These are phyloP conservation scores for Andrena fulva DNA, from an alignment of 2,888 invertebrate species.

Conservation along the genomic window DNA sequence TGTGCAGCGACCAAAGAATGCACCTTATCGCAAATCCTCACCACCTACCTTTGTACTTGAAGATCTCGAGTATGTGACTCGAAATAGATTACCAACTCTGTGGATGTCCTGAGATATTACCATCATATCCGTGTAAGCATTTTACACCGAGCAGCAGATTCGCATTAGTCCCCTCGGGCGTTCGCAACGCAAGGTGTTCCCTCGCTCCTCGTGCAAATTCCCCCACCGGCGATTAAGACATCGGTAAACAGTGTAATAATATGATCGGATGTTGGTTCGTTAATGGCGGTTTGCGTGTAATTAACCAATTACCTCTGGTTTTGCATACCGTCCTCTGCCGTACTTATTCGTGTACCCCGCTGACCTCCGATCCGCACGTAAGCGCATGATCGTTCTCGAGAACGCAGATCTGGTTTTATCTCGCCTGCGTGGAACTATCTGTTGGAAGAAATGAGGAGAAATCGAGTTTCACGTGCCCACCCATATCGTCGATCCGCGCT, in stretches of 20 bases:
- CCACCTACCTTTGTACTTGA: too few relatives aligned
- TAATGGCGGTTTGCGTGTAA: constrained; percentile 34
- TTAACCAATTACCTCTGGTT: constrained; percentile 47
- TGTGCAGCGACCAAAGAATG: too few relatives aligned
- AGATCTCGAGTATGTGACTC: not conserved
- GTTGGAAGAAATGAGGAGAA: not conserved
- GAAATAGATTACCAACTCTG: too few relatives aligned
- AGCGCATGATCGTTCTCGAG: not conserved
- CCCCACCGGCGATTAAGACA: constrained; percentile 16
- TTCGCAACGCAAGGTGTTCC: constrained; percentile 18
- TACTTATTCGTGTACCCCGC: not conserved
- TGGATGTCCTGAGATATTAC: too few relatives aligned
- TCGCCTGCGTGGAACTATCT: too few relatives aligned
- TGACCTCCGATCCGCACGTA: constrained; percentile 11
- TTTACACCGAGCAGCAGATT: not conserved
- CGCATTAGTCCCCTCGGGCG: not conserved
- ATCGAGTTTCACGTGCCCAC: not conserved
- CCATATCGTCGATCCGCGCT: not conserved
- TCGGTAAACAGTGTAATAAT: constrained; percentile 52
- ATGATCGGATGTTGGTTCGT: constrained; percentile 33
- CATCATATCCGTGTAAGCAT: not conserved
- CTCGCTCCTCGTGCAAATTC: constrained; percentile 32
- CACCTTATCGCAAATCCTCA: too few relatives aligned
- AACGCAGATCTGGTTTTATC: not conserved
- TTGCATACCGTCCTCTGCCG: constrained; percentile 21